Percentiles rank a stretch among this genome's conserved stretches.
Evolutionary conservation across 2,888 invertebrate species (phyloP).

Genomic region (Anaspis maculata): DNA sequence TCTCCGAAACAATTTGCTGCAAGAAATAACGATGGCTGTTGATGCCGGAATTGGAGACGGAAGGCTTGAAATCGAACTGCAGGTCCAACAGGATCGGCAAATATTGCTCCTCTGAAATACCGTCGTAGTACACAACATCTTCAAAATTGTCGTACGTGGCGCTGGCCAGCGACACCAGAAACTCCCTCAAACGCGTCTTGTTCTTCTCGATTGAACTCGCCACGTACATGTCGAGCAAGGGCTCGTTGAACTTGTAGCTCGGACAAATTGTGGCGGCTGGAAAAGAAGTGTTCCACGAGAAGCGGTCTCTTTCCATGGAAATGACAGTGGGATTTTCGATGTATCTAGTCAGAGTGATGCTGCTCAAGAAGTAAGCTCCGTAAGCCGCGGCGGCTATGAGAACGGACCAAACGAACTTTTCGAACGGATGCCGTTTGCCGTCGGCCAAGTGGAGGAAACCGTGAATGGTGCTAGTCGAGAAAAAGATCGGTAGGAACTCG

Average conservation of each 20-base stretch:
- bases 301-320: constrained; percentile 64
- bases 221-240: constrained; percentile 48
- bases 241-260: constrained; percentile 46
- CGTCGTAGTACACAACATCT: constrained; percentile 46
- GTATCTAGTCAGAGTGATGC: constrained; percentile 55
- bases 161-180: constrained; percentile 49
- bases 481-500: constrained; percentile 17
- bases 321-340: constrained; percentile 64
- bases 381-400: constrained; percentile 29
- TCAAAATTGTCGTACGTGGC: constrained; percentile 55
- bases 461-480: constrained; percentile 32
- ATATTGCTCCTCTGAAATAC: constrained; percentile 49
- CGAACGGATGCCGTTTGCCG: constrained; percentile 25
- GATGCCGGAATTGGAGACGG: constrained; percentile 35
- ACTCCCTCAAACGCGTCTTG: constrained; percentile 47
- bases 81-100: constrained; percentile 50
- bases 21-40: constrained; percentile 32
- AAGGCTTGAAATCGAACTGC: constrained; percentile 45
- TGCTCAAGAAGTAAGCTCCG: constrained; percentile 39
- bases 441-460: constrained; percentile 31
- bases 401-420: constrained; percentile 30
- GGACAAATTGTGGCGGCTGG: constrained; percentile 63
- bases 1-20: constrained; percentile 57
- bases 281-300: constrained; percentile 64
- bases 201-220: constrained; percentile 33